Evolutionary conservation across 2,797 vertebrate species (phyloP).

Genomic region (Neosilurus mollespiculum): DNA sequence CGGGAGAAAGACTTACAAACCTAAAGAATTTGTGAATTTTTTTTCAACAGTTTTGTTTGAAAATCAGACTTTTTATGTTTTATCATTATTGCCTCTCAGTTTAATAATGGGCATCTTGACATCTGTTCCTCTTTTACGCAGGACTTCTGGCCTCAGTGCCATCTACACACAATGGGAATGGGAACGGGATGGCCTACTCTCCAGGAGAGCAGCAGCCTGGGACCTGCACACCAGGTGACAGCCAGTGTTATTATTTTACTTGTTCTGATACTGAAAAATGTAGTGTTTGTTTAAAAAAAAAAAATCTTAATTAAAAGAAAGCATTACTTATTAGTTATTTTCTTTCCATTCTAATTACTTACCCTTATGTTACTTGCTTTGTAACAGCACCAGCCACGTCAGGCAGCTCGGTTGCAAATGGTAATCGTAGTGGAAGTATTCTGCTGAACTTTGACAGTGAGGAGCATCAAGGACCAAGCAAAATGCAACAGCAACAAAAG

Average conservation of each 20-base stretch:
- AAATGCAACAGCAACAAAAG: slow-evolving; percentile 57
- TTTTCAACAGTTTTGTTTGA: not conserved
- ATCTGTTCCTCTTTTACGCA: slow-evolving; percentile 40
- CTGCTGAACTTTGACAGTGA: slow-evolving; percentile 70
- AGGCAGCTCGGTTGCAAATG: slow-evolving; percentile 55
- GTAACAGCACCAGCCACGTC: slow-evolving; percentile 60
- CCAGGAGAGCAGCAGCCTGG: slow-evolving; percentile 73
- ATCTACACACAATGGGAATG: slow-evolving; percentile 71
- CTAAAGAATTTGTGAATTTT: not conserved
- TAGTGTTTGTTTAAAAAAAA: not conserved
- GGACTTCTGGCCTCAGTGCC: slow-evolving; percentile 76
- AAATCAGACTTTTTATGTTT: not conserved
- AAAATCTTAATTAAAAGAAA: not conserved
- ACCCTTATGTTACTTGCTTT: not conserved
- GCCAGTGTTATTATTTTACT: not conserved
- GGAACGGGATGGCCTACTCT: slow-evolving; percentile 72
- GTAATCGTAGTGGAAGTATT: slow-evolving; percentile 69
- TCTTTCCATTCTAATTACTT: not conserved
- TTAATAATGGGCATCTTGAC: not conserved
- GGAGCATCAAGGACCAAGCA: slow-evolving; percentile 58
- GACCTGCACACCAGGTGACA: slow-evolving; percentile 60
- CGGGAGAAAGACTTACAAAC: not conserved
- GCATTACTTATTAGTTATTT: not conserved
- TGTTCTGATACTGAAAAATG: not conserved
- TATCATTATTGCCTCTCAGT: not conserved